phyloP scores from a whole-genome alignment of 2,888 invertebrate genomes.

The Drosophila ustulata region DNA sequence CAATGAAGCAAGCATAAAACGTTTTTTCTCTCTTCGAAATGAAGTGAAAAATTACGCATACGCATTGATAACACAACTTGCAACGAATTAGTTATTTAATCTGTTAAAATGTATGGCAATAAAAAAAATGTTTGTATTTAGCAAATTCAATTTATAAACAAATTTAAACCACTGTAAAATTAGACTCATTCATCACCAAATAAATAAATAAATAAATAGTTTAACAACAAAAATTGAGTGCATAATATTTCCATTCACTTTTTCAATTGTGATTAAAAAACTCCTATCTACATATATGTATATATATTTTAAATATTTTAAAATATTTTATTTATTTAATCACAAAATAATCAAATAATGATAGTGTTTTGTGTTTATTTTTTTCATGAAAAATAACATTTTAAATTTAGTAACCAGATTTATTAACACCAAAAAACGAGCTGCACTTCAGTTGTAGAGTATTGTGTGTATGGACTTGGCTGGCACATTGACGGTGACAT shows the following conservation, averaged over 20 bases:
- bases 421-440: background rate
- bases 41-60: background rate
- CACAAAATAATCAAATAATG: too few relatives aligned
- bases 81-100: too few relatives aligned
- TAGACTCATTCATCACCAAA: background rate
- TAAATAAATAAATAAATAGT: background rate
- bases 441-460: slow-evolving; percentile 76
- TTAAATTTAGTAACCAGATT: background rate
- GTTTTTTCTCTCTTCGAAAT: background rate
- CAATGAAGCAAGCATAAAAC: background rate
- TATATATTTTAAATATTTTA: too few relatives aligned
- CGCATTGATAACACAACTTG: background rate
- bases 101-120: too few relatives aligned
- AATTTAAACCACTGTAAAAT: background rate
- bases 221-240: background rate
- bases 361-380: too few relatives aligned
- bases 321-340: too few relatives aligned
- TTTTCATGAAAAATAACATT: background rate
- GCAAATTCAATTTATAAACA: too few relatives aligned
- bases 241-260: background rate
- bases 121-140: too few relatives aligned
- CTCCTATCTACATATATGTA: too few relatives aligned
- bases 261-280: background rate
- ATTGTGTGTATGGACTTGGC: slow-evolving; percentile 85
- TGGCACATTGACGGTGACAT: slow-evolving; percentile 80